phyloP scores from a whole-genome alignment of 1,140 invertebrate species.

The Lasioglossum baleicum region DNA sequence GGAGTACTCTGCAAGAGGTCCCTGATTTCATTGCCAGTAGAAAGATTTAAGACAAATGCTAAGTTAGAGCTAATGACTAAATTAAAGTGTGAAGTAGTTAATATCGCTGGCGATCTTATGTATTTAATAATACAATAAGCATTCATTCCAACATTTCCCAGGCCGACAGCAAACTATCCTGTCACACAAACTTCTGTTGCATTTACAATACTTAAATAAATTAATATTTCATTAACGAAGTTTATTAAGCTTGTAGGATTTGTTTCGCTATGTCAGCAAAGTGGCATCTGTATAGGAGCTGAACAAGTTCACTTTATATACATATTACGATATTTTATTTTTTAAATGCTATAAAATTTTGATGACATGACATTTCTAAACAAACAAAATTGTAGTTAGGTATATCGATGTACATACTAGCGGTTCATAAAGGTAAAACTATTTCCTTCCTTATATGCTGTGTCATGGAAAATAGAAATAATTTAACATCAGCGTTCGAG shows the following conservation, averaged over 20 bases:
- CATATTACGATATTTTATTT: slow-evolving; percentile 16
- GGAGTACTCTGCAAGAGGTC: slow-evolving; percentile 20
- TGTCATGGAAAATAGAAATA: slow-evolving; percentile 5
- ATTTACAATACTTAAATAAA: slow-evolving; percentile 66
- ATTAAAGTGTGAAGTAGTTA: slow-evolving; percentile 63
- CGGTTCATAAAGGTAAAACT: slow-evolving; percentile 41
- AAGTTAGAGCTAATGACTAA: slow-evolving; percentile 62
- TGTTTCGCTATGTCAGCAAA: slow-evolving; percentile 7
- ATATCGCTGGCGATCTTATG: slow-evolving; percentile 76
- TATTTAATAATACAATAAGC: slow-evolving; percentile 69
- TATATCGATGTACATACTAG: slow-evolving; percentile 58
- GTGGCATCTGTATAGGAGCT: slow-evolving; percentile 2
- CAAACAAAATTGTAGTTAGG: slow-evolving; percentile 43
- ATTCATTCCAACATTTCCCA: slow-evolving; percentile 71
- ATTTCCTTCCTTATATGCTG: slow-evolving; percentile 38
- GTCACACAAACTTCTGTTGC: slow-evolving; percentile 60
- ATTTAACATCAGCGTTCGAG: neutral
- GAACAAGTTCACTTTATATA: slow-evolving; percentile 11
- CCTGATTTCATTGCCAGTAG: slow-evolving; percentile 48
- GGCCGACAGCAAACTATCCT: slow-evolving; percentile 53
- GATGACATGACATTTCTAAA: slow-evolving; percentile 36
- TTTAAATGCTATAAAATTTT: slow-evolving; percentile 36
- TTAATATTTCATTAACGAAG: slow-evolving; percentile 58
- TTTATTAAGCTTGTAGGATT: slow-evolving; percentile 48
- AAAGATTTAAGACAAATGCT: slow-evolving; percentile 46